Evolutionary conservation across 2,888 invertebrate species (phyloP).

Genomic region (Hemithea aestivaria): DNA sequence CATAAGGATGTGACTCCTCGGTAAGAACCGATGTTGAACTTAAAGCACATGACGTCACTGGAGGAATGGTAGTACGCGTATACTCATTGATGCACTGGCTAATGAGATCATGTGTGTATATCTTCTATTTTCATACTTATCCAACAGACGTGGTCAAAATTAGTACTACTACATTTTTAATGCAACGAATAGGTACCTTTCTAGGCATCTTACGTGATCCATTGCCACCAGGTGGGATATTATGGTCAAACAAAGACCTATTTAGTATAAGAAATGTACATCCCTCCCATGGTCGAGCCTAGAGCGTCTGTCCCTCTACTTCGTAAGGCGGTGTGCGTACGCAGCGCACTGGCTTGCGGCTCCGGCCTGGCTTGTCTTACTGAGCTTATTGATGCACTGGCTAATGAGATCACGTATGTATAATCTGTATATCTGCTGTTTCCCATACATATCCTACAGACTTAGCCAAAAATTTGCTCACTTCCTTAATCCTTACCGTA

Average conservation of each 20-base stretch:
- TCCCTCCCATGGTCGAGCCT: slow-evolving; percentile 76
- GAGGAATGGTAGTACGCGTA: slow-evolving; percentile 82
- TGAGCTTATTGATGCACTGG: slow-evolving; percentile 82
- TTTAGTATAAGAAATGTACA: slow-evolving; percentile 71
- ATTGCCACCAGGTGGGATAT: too few relatives aligned
- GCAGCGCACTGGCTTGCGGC: slow-evolving; percentile 73
- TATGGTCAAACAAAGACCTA: too few relatives aligned
- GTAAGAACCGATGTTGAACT: slow-evolving; percentile 70
- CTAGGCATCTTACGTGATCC: too few relatives aligned
- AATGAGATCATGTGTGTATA: slow-evolving; percentile 55
- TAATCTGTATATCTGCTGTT: too few relatives aligned
- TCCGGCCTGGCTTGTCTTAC: slow-evolving; percentile 80
- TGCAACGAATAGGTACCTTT: too few relatives aligned
- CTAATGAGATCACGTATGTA: too few relatives aligned
- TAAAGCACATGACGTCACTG: slow-evolving; percentile 83
- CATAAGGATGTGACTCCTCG: slow-evolving; percentile 74
- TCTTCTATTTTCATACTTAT: too few relatives aligned
- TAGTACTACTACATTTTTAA: too few relatives aligned
- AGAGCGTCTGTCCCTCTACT: slow-evolving; percentile 75
- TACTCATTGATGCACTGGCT: slow-evolving; percentile 76
- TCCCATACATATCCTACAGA: slow-evolving; percentile 57
- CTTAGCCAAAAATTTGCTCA: slow-evolving; percentile 80
- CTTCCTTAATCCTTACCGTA: slow-evolving; percentile 80
- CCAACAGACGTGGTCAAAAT: slow-evolving; percentile 77
- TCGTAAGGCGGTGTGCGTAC: slow-evolving; percentile 76